Evolutionary conservation across 2,888 invertebrate genomes (phyloP), one percentile per base, ranked within the genome.

Genomic region (Malthinus flaveolus): DNA sequence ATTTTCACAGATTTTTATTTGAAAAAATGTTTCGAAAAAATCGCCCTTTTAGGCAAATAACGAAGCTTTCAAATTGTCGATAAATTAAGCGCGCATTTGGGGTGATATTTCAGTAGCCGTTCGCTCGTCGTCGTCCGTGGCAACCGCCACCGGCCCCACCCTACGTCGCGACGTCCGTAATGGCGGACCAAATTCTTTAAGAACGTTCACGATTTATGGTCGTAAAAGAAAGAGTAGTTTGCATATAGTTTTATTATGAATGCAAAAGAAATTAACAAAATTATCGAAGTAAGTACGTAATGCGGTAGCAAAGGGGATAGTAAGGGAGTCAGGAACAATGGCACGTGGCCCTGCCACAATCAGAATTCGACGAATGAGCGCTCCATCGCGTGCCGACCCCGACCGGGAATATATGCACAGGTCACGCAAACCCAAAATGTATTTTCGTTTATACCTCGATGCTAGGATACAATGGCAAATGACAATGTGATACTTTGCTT

Each of bases 371-470:
- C 71, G 72, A 73, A 72, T 66, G 72, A 71, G 71, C 71, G 71
- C 66, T 68, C 70, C 69, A 73, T 74, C 72, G 74, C 74, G 74
- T 73, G 74, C 71, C 69, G 63, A 67, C 67, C 68, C 66, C 68
- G 68, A 66, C 65, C 59, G 69, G 65, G 73, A 71, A 73, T 72
- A 74, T 73, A 70, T 67, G 70, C 68, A 63, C 68, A 63, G 70
- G 74, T 76, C 75, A 75, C 75, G 75, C 75, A 66, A 76, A 61
- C 68, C 71, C 71, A 66, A 72, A 75, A 75, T 74, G 73, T 75
- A 73, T 70, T 61, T 74, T 73, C 72, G 71, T 71, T 71, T 69
- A 66, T 69, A 64, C 60, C 55, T 59, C 45, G 59, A 59, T 57
- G 48, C 52, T 42, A 64, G 62, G n/a, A 68, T 64, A 67, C 67